phyloP scores from a whole-genome alignment of 1,140 invertebrate species.

The Panonychus citri region DNA sequence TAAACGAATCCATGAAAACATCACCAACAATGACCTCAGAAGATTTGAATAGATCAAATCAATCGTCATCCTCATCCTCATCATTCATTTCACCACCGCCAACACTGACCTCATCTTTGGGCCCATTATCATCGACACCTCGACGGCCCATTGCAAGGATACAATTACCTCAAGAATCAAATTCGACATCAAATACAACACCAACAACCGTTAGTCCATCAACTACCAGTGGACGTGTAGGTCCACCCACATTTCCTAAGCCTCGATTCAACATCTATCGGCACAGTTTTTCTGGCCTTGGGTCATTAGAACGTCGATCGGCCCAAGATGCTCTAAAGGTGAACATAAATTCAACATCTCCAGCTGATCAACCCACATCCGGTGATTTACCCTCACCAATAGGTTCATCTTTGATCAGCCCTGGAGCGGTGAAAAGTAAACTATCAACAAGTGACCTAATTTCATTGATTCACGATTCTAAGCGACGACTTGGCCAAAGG shows the following conservation, averaged over 20 bases:
- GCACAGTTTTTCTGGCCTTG: not conserved
- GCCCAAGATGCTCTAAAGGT: not conserved
- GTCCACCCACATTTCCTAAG: not conserved
- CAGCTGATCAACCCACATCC: not conserved
- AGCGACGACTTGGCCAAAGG: constrained; percentile 16
- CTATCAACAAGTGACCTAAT: constrained; percentile 16
- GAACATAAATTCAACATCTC: not conserved
- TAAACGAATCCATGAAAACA: not conserved
- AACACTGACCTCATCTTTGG: not conserved
- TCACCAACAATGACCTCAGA: not conserved
- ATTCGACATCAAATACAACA: not conserved
- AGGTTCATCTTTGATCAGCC: not conserved
- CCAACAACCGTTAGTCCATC: not conserved
- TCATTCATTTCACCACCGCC: not conserved
- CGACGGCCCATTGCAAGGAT: not conserved
- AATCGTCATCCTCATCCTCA: not conserved
- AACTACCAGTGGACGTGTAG: not conserved
- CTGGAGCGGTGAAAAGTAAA: not conserved
- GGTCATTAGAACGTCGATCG: not conserved
- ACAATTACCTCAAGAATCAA: not conserved
- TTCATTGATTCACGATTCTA: constrained; percentile 16
- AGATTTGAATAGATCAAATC: no score
- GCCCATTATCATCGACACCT: not conserved
- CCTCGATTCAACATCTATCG: not conserved
- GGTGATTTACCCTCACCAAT: not conserved